Evolutionary conservation across 2,797 vertebrate species (phyloP).

Genomic region (Chloroceryle inda): DNA sequence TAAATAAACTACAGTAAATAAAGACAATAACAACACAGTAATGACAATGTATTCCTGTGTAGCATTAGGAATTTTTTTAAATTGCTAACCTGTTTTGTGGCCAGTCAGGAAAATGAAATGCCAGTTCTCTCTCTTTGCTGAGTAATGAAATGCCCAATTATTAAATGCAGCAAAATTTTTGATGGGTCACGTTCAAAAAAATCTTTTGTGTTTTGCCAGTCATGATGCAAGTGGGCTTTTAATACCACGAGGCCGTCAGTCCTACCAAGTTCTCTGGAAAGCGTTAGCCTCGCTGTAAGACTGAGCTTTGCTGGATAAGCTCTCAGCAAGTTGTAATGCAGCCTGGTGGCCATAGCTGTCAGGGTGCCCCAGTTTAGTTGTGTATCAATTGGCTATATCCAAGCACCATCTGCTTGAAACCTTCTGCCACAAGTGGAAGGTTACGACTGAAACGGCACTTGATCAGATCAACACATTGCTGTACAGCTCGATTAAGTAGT

Average conservation of each 20-base stretch:
- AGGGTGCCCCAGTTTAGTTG: neutral
- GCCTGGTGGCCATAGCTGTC: neutral
- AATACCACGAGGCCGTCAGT: neutral
- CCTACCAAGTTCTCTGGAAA: conserved; percentile 12
- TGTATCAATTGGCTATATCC: neutral
- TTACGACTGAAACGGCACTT: neutral
- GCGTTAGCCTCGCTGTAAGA: neutral
- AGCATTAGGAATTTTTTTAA: neutral
- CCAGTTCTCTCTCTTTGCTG: neutral
- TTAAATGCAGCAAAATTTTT: neutral
- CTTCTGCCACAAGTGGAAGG: neutral
- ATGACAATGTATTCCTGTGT: neutral
- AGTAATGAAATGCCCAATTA: neutral
- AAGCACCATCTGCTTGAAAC: conserved; percentile 50
- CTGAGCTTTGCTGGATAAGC: neutral
- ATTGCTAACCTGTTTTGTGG: neutral
- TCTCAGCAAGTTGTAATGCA: neutral
- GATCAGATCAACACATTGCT: neutral
- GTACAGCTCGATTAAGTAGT: neutral
- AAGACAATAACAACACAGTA: neutral
- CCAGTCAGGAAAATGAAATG: neutral
- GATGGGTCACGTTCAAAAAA: neutral
- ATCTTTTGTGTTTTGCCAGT: neutral
- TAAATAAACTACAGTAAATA: neutral
- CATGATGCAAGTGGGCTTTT: neutral